Base-by-base conservation (phyloP, 1,140 invertebrate genomes). In the Bilobella aurantiaca region DNA sequence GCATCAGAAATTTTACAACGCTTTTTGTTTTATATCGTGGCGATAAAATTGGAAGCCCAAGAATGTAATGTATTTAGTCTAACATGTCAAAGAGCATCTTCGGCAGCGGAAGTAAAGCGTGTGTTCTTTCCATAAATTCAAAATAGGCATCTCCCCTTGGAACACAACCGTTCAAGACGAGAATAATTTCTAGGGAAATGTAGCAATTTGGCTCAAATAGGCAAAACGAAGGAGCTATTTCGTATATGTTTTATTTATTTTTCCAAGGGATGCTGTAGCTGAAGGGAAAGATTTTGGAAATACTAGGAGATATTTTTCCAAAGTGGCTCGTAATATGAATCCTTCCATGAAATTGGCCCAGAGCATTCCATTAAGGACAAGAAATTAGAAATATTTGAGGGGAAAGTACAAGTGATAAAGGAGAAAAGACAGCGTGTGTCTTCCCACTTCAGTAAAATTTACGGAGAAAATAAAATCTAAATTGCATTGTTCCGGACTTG, bases 291-390 rank as follows among this genome's bases (percentile, higher is more conserved):
- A n/a, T n/a, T n/a, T n/a, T n/a, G n/a, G n/a, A n/a, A n/a, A n/a
- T n/a, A n/a, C n/a, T n/a, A 42, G 34, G 34, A 42, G 34, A 42
- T 42, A n/a, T n/a, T n/a, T n/a, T 42, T 42, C 34, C 34, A 42
- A 42, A 57, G 53, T 57, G 53, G 53, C 53, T 57, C n/a, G 23
- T 57, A 57, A 57, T 21, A 57, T 23, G 53, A 57, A 57, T 57
- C 27, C 53, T 57, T 57, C n/a, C 53, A 57, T 57, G 53, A 57
- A 57, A 57, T 57, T 57, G 53, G n/a, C 14, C 53, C 8, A 21
- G 53, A 21, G 27, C n/a, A 28, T 57, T 21, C 27, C 53, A 57
- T 57, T 14, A 57, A 57, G 23, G 8, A 23, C 5, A 21, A 23
- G 27, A 57, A 57, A 57, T 5, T 28, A 57, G 34, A 42, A 42